phyloP scores from a whole-genome alignment of 2,113 vertebrate species.

The Glareola pratincola region DNA sequence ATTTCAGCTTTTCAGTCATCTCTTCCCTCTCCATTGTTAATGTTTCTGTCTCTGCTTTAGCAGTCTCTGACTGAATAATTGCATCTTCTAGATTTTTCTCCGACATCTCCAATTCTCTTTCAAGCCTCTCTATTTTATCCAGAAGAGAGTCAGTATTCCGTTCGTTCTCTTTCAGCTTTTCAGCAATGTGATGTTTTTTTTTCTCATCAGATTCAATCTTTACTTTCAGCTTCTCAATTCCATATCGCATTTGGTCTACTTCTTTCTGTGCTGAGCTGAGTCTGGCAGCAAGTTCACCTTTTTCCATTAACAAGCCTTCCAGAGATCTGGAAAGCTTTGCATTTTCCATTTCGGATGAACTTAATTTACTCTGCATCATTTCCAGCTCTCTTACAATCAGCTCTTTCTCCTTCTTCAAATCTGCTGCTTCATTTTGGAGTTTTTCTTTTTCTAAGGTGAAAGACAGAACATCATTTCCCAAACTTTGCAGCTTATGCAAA shows the following conservation, averaged over 20 bases:
- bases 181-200: slow-evolving; percentile 73
- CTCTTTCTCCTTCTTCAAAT: slow-evolving; percentile 73
- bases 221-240: slow-evolving; percentile 88
- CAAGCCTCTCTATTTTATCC: slow-evolving; percentile 80
- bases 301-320: slow-evolving; percentile 82
- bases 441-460: slow-evolving; percentile 63
- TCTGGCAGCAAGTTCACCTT: slow-evolving; percentile 80
- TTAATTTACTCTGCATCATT: slow-evolving; percentile 74
- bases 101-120: slow-evolving; percentile 77
- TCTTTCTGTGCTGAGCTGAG: slow-evolving; percentile 86
- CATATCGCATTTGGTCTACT: slow-evolving; percentile 77
- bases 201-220: slow-evolving; percentile 89
- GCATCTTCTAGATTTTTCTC: slow-evolving; percentile 78
- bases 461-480: slow-evolving; percentile 61
- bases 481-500: slow-evolving; percentile 65
- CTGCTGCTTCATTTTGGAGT: slow-evolving; percentile 68
- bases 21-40: slow-evolving; percentile 59
- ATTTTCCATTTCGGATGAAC: slow-evolving; percentile 74
- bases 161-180: slow-evolving; percentile 80
- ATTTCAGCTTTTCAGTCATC: slow-evolving; percentile 1
- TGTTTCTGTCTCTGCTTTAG: slow-evolving; percentile 80
- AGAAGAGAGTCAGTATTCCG: slow-evolving; percentile 72
- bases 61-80: slow-evolving; percentile 79
- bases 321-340: slow-evolving; percentile 74
- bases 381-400: slow-evolving; percentile 69